These are phyloP conservation scores for Hippasteria phrygiana DNA, from an alignment of 53 echinoderm and acorn worm species.

Conservation along the genomic window DNA sequence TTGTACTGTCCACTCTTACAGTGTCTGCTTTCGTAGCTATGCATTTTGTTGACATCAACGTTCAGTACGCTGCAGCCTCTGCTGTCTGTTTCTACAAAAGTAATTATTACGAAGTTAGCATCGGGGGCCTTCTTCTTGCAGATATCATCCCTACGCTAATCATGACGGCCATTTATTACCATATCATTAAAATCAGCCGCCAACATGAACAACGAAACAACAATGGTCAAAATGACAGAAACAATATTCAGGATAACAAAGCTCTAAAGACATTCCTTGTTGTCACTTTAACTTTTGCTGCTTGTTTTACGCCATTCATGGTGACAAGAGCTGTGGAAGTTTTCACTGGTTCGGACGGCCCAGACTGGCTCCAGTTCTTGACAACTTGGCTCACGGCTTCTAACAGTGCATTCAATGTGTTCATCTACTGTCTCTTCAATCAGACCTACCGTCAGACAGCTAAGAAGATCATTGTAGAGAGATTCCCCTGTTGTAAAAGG, in stretches of 20 bases:
- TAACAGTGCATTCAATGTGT: constrained; percentile 19
- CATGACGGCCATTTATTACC: constrained; percentile 20
- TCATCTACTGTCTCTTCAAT: constrained; percentile 49
- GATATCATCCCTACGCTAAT: not conserved
- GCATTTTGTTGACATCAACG: not conserved
- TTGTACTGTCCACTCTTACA: no score
- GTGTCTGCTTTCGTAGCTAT: not conserved
- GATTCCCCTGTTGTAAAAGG: not conserved
- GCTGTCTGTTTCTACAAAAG: not conserved
- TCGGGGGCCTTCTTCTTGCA: not conserved
- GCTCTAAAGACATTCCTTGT: constrained; percentile 45
- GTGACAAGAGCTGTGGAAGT: not conserved
- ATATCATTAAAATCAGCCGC: constrained; percentile 38
- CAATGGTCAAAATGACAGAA: not conserved
- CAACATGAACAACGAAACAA: not conserved
- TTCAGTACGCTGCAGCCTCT: not conserved
- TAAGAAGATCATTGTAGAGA: not conserved
- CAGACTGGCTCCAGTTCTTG: constrained; percentile 5
- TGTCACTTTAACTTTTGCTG: constrained; percentile 12
- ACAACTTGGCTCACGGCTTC: not conserved
- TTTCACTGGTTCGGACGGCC: not conserved
- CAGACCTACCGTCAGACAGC: constrained; percentile 24
- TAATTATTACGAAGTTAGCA: not conserved
- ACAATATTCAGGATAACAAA: not conserved
- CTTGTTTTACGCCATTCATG: constrained; percentile 5